Conservation (phyloP, 2,888 invertebrate genomes). For the Diadegma fenestrale region DNA sequence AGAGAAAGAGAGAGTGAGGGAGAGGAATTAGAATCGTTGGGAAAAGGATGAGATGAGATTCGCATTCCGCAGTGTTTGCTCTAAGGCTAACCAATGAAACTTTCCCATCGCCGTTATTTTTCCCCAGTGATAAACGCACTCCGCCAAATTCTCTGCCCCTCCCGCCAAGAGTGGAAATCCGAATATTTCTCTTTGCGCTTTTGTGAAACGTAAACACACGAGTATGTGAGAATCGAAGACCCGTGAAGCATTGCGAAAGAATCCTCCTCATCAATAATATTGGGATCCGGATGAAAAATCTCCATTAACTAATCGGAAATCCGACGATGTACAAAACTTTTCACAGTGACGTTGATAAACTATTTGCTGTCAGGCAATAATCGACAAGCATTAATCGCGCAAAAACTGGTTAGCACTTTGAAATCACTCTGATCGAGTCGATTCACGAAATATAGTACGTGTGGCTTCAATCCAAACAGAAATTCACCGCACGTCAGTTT, state of each 20-base stretch:
- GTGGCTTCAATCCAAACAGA: neutral
- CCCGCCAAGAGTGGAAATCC: neutral
- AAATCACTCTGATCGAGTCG: neutral
- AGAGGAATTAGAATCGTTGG: neutral
- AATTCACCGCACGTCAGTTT: neutral
- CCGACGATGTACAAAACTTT: neutral
- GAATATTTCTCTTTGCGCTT: constrained; percentile 49
- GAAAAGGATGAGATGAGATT: constrained; percentile 26
- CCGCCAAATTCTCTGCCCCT: constrained; percentile 37
- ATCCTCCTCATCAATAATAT: neutral
- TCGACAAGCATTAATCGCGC: neutral
- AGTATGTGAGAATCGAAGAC: neutral
- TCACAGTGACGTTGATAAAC: neutral
- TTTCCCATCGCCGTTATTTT: constrained; percentile 55
- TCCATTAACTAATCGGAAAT: neutral
- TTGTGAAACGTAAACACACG: constrained; percentile 29
- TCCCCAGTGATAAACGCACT: constrained; percentile 28
- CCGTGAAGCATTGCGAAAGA: neutral
- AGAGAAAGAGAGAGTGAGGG: neutral
- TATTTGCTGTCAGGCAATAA: neutral
- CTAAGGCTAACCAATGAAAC: constrained; percentile 48
- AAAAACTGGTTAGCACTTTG: neutral
- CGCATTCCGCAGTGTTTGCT: constrained; percentile 54
- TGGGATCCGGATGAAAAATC: neutral
- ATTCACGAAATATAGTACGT: neutral